Conservation (phyloP, 1,140 invertebrate genomes). For the Euschistus heros region DNA sequence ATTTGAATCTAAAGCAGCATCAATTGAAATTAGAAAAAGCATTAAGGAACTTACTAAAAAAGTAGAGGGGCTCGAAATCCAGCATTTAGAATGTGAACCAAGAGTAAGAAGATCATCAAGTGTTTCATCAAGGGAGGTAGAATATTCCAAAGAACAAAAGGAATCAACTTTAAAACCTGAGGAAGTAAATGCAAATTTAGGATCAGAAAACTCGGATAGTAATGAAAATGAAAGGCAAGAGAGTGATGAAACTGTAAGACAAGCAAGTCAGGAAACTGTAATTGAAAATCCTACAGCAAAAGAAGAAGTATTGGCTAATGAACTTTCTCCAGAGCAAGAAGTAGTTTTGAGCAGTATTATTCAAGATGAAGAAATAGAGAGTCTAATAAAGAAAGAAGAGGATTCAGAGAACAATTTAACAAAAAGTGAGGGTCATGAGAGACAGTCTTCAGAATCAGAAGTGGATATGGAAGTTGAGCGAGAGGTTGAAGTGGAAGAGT, state of each 20-base stretch:
- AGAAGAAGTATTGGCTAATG: neutral
- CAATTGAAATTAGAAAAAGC: neutral
- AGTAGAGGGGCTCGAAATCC: neutral
- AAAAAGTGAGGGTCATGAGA: conserved; percentile 35
- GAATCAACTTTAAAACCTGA: too few relatives aligned
- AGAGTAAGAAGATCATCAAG: neutral
- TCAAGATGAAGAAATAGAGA: conserved; percentile 8
- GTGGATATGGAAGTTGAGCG: conserved; percentile 50
- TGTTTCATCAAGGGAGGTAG: neutral
- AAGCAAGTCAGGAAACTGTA: conserved; percentile 3
- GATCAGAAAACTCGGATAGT: conserved; percentile 1
- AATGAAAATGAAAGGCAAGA: conserved; percentile 14
- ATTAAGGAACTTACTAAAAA: neutral
- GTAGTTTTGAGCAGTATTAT: neutral
- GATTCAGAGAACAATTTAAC: conserved; percentile 25
- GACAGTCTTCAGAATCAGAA: conserved; percentile 69
- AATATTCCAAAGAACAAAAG: neutral
- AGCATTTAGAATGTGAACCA: neutral
- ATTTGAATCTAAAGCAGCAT: neutral
- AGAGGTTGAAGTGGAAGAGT: conserved; percentile 34
- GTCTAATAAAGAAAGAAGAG: conserved; percentile 30
- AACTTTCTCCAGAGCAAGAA: neutral
- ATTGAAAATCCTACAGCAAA: neutral
- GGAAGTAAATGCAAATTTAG: too few relatives aligned
- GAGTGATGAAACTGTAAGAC: conserved; percentile 9